phyloP scores from a whole-genome alignment of 2,113 vertebrate species.

The Daboia siamensis region DNA sequence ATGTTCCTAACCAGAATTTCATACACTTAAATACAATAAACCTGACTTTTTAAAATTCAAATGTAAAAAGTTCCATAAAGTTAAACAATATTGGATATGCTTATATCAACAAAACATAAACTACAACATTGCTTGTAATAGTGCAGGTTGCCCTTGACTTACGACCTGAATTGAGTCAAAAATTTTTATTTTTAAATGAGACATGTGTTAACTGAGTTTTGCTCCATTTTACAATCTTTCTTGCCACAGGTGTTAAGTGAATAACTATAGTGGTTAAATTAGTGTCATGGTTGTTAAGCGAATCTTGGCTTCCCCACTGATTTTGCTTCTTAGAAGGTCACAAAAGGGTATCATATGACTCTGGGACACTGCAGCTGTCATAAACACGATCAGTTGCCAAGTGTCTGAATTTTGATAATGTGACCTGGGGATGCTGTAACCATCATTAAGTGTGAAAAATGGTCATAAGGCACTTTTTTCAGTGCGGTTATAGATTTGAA shows the following conservation, averaged over 20 bases:
- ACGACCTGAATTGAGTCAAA: too few relatives aligned
- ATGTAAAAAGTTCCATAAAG: background rate
- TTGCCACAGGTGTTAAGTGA: background rate
- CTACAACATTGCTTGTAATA: too few relatives aligned
- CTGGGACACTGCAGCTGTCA: background rate
- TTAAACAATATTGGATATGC: background rate
- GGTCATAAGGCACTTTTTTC: background rate
- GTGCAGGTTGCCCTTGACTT: too few relatives aligned
- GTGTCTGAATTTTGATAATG: background rate
- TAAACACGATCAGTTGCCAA: background rate
- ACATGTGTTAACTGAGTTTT: background rate
- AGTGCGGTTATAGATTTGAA: background rate
- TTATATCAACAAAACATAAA: background rate
- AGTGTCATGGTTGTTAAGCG: background rate
- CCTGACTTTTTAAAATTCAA: background rate
- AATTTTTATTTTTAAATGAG: background rate
- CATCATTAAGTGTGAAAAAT: background rate
- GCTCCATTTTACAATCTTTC: background rate
- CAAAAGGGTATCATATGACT: background rate
- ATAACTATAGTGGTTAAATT: background rate
- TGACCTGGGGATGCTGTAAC: background rate
- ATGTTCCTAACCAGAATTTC: too few relatives aligned
- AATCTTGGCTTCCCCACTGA: background rate
- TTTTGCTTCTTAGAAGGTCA: background rate
- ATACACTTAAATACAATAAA: too few relatives aligned